Conservation (phyloP, 2,888 invertebrate species). For the Gastracanthus pulcherrimus region DNA sequence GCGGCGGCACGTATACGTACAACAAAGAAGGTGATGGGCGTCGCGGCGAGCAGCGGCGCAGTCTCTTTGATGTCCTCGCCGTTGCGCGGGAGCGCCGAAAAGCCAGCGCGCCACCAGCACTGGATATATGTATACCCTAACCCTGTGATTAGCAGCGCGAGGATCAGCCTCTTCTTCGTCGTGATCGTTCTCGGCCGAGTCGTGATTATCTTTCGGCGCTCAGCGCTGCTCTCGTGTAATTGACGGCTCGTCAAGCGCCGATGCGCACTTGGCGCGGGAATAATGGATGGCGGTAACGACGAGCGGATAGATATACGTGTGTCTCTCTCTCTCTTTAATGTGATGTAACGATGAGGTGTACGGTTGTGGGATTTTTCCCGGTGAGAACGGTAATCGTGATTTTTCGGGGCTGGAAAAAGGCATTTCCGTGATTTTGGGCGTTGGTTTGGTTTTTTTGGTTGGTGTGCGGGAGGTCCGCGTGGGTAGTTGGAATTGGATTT, state of each 20-base stretch:
- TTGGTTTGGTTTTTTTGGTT: neutral
- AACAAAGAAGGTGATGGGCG: constrained; percentile 41
- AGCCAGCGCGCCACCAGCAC: neutral
- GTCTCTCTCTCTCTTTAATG: constrained; percentile 25
- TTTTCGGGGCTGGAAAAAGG: neutral
- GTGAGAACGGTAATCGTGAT: neutral
- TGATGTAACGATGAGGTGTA: neutral
- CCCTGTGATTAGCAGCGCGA: constrained; percentile 45
- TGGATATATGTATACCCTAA: too few species aligned
- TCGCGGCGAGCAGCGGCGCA: neutral
- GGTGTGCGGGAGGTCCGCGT: too few species aligned
- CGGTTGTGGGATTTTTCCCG: neutral
- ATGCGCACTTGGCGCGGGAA: neutral
- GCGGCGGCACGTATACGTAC: neutral
- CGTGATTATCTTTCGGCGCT: neutral
- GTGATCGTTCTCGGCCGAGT: neutral
- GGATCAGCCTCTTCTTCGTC: neutral
- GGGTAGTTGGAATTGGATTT: too few species aligned
- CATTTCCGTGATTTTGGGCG: neutral
- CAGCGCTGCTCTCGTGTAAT: constrained; percentile 24
- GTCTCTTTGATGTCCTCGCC: constrained; percentile 36
- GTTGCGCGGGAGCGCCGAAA: constrained; percentile 33
- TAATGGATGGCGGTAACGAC: constrained; percentile 3
- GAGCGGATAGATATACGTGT: neutral
- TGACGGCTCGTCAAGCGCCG: constrained; percentile 41